A percentile compares a stretch with the other conserved stretches of the same genome.
Evolutionary conservation across 2,797 vertebrate species (phyloP).

Genomic region (Tangara arthus): DNA sequence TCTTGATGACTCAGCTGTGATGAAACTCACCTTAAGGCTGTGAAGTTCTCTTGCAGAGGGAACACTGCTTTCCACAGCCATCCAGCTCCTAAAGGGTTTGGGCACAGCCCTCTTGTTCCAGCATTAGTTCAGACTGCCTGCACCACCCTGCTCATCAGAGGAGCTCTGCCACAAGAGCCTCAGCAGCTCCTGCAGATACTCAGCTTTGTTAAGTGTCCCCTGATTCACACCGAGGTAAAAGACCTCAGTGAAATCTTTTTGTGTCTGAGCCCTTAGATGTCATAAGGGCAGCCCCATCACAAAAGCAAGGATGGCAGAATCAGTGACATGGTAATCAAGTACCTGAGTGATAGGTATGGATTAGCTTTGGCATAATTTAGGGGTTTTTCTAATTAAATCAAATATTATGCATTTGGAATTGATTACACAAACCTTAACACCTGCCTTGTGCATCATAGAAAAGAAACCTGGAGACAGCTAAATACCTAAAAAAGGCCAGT

Average conservation of each 20-base stretch:
- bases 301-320: not conserved
- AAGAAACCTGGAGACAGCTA: not conserved
- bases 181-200: not conserved
- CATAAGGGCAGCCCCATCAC: not conserved
- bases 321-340: not conserved
- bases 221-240: not conserved
- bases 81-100: fast-evolving
- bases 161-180: not conserved
- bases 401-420: not conserved
- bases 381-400: not conserved
- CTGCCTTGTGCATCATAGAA: not conserved
- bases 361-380: not conserved
- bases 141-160: not conserved
- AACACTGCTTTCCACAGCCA: not conserved
- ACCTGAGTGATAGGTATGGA: not conserved
- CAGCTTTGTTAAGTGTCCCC: not conserved
- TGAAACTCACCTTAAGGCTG: not conserved
- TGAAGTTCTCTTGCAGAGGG: not conserved
- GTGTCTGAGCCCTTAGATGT: not conserved
- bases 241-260: fast-evolving
- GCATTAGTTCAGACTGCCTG: not conserved
- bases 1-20: not conserved
- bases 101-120: not conserved
- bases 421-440: not conserved
- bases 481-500: not conserved